Evolutionary conservation across 2,888 invertebrate species (phyloP), one percentile per base, ranked within the genome.

Genomic region (Lacanobia wlatinum): DNA sequence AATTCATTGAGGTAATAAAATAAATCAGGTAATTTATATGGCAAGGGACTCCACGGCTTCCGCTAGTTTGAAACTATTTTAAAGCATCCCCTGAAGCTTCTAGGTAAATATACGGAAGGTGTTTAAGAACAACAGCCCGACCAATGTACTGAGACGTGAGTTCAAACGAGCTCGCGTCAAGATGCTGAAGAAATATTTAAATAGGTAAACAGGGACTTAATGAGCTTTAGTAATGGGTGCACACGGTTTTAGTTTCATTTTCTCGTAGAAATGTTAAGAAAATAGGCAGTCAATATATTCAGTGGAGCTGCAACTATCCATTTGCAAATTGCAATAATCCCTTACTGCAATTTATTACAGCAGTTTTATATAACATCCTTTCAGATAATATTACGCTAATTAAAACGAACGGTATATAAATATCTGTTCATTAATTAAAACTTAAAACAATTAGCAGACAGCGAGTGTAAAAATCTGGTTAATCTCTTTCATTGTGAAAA

Each of bases 1-100:
- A 80, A 82, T 80, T 82, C 76, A 80, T 73, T 59, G 69, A n/a
- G 70, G 73, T 80, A 80, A 70, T 83, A 82, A 80, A 83, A 82
- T 83, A 82, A 82, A 83, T 83, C 76, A 76, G 58, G 64, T 75
- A 69, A 82, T 70, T 71, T 83, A 69, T 78, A 69, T 28, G 70
- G 60, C 53, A 43, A 78, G 58, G 56, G 43, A 67, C 82, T 80
- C 80, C 66, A 82, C 48, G 55, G 60, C 28, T 82, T 78, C 48
- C 72, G 59, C 43, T 67, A 58, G 59, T 82, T 67, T 10, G 48
- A 55, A 80, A 80, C 78, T 82, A 80, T 80, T 80, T 80, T 73
- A 82, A 80, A 82, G 70, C 60, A 61, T 48, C 55, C 21, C 50
- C 50, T 67, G 56, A 67, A 78, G 78, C 66, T 60, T 63, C 40